These are phyloP conservation scores for Ibycter americanus DNA, from an alignment of 2,797 vertebrate species.

Conservation along the genomic window DNA sequence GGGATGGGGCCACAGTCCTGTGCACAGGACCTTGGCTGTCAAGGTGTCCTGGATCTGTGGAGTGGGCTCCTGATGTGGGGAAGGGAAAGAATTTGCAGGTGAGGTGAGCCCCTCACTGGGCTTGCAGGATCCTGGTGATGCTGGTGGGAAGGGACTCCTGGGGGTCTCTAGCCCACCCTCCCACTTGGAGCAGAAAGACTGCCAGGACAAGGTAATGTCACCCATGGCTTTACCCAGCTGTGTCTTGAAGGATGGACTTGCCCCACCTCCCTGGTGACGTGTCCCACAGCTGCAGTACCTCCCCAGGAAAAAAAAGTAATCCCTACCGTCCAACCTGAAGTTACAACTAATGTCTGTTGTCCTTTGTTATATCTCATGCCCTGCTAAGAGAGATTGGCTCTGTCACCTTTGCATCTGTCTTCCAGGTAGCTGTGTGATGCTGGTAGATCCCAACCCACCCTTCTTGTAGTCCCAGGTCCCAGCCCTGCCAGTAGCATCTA, in stretches of 20 bases:
- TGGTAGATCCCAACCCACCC: background rate
- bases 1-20: background rate
- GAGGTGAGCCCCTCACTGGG: background rate
- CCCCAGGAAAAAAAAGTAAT: background rate
- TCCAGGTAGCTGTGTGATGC: background rate
- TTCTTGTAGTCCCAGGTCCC: background rate
- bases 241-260: background rate
- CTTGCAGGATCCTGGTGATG: background rate
- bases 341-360: background rate
- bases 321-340: background rate
- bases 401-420: background rate
- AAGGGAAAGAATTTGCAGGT: background rate
- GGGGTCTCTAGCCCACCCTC: background rate
- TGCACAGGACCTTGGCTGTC: background rate
- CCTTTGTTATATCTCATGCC: background rate
- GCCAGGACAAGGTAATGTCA: background rate
- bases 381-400: fast-evolving
- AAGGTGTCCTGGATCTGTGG: background rate
- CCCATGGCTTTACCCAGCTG: background rate
- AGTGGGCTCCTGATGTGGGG: fast-evolving
- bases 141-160: background rate
- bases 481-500: background rate
- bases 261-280: background rate
- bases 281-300: background rate
- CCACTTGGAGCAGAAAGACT: background rate